A percentile compares a stretch with the other conserved stretches of the same genome.
Evolutionary conservation across 2,888 invertebrate genomes (phyloP).

Genomic region (Folsomia manolachei): DNA sequence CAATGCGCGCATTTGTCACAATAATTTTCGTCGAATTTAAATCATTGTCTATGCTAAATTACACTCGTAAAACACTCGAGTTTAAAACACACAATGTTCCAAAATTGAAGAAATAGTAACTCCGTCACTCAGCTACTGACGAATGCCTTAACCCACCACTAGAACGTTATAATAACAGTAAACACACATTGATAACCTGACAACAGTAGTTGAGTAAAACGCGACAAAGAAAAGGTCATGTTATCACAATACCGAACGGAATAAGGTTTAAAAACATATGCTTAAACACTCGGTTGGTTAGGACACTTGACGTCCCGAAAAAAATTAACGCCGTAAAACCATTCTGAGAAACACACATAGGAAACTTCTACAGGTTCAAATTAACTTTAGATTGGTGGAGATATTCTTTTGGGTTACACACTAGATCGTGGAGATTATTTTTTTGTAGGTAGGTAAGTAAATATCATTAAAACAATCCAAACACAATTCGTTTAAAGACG

Average conservation of each 20-base stretch:
- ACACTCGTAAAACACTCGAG: too few relatives aligned
- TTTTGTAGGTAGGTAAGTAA: not conserved
- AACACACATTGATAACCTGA: too few relatives aligned
- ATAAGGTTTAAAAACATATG: slow-evolving; percentile 6
- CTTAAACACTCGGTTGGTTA: not conserved
- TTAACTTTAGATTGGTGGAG: not conserved
- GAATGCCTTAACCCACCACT: not conserved
- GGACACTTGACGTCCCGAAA: too few relatives aligned
- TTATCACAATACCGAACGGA: slow-evolving; percentile 23
- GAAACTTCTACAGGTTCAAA: not conserved
- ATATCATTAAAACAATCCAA: not conserved
- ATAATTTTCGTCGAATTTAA: too few relatives aligned
- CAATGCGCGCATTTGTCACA: too few relatives aligned
- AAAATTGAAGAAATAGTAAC: not conserved
- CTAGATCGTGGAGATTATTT: not conserved
- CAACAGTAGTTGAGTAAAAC: slow-evolving; percentile 15
- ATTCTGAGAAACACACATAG: too few relatives aligned
- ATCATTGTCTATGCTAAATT: too few relatives aligned
- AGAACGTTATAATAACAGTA: too few relatives aligned
- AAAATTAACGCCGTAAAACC: too few relatives aligned
- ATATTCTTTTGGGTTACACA: not conserved
- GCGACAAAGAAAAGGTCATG: slow-evolving; percentile 1
- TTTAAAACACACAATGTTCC: too few relatives aligned
- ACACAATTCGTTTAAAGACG: slow-evolving; percentile 13
- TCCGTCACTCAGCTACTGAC: not conserved